Conservation (phyloP, 2,113 vertebrate genomes). For the Pao palembangensis region DNA sequence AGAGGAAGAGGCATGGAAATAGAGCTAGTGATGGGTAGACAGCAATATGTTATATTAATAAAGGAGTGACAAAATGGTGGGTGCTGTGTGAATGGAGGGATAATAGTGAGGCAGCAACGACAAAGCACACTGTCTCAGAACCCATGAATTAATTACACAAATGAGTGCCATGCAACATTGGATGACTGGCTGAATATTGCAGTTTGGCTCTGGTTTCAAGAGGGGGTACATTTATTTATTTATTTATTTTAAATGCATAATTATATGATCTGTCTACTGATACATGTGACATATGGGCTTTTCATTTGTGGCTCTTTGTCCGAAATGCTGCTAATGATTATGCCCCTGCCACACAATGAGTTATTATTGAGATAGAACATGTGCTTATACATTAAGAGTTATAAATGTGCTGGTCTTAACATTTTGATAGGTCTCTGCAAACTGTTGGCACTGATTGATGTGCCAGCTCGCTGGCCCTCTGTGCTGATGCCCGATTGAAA, state of each 20-base stretch:
- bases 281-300: slow-evolving; percentile 41
- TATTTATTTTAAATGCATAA: slow-evolving; percentile 21
- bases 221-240: slow-evolving; percentile 9
- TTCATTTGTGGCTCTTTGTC: slow-evolving; percentile 37
- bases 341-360: slow-evolving; percentile 59
- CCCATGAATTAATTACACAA: slow-evolving; percentile 62
- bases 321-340: slow-evolving; percentile 68
- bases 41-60: slow-evolving; percentile 53
- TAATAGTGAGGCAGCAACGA: slow-evolving; percentile 40
- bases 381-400: slow-evolving; percentile 63
- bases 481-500: slow-evolving; percentile 48
- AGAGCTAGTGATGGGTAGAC: slow-evolving; percentile 18
- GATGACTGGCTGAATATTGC: slow-evolving; percentile 37
- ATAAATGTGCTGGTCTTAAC: slow-evolving; percentile 68
- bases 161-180: slow-evolving; percentile 36
- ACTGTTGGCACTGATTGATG: slow-evolving; percentile 76
- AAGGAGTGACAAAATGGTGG: slow-evolving; percentile 48
- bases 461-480: slow-evolving; percentile 33
- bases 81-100: slow-evolving; percentile 43
- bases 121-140: slow-evolving; percentile 28
- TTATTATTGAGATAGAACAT: slow-evolving; percentile 67
- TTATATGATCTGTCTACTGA: slow-evolving; percentile 26
- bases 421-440: slow-evolving; percentile 72
- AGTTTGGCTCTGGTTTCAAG: slow-evolving; percentile 26
- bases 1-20: slow-evolving; percentile 9